Conservation (phyloP, 2,888 invertebrate genomes). For the Caenorhabditis plicata region DNA sequence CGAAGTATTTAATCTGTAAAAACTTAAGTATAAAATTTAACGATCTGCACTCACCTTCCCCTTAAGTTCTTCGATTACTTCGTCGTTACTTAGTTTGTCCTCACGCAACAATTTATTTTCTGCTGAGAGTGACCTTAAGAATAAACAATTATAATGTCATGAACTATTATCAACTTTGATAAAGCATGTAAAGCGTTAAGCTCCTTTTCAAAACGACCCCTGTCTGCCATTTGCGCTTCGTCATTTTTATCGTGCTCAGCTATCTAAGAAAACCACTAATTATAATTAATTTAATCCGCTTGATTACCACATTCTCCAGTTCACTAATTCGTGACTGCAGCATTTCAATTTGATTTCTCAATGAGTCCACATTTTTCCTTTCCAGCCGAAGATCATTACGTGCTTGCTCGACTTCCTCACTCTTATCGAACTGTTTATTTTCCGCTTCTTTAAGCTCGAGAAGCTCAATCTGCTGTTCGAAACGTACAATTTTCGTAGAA, state of each 20-base stretch:
- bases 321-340: background rate
- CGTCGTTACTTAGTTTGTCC: conserved; percentile 48
- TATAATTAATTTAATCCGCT: background rate
- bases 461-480: conserved; percentile 34
- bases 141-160: background rate
- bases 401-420: conserved; percentile 11
- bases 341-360: conserved; percentile 14
- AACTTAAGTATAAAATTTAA: background rate
- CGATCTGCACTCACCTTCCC: conserved; percentile 24
- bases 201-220: conserved; percentile 53
- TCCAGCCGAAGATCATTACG: conserved; percentile 14
- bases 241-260: conserved; percentile 41
- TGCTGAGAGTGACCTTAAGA: conserved; percentile 47
- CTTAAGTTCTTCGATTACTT: conserved; percentile 46
- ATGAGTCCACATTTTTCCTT: conserved; percentile 7
- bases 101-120: conserved; percentile 58
- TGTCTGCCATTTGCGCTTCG: conserved; percentile 35
- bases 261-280: conserved; percentile 15
- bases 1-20: conserved; percentile 17
- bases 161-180: conserved; percentile 15
- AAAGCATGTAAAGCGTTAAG: conserved; percentile 57
- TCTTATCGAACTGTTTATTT: too few species aligned
- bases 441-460: conserved; percentile 14
- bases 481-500: conserved; percentile 24
- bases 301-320: background rate